Evolutionary conservation across 2,888 invertebrate genomes (phyloP).

Genomic region (Galerucella calmariensis): DNA sequence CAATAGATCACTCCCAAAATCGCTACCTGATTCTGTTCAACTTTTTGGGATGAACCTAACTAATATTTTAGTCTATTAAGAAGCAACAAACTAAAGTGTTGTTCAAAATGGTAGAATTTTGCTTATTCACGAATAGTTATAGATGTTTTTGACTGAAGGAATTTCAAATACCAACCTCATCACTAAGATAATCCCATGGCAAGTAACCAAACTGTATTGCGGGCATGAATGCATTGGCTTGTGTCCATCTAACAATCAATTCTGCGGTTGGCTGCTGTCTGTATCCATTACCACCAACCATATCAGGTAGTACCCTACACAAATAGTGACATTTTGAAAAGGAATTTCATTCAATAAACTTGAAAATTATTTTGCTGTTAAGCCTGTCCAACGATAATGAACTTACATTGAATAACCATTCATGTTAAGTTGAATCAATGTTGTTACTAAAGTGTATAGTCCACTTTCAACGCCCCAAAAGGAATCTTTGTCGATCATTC

Average conservation of each 20-base stretch:
- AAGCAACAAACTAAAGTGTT: no score
- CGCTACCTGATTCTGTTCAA: no score
- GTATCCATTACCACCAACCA: conserved; percentile 74
- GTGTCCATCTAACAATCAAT: conserved; percentile 81
- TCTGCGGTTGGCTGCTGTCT: conserved; percentile 67
- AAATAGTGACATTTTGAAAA: not conserved
- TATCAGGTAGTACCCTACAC: conserved; percentile 77
- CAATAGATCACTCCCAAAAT: no score
- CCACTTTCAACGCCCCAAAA: conserved; percentile 78
- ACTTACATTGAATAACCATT: conserved; percentile 64
- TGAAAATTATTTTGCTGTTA: no score
- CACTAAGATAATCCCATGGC: conserved; percentile 78
- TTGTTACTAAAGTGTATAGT: conserved; percentile 77
- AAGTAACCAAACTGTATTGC: conserved; percentile 81
- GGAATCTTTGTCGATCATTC: conserved; percentile 84
- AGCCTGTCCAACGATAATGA: not conserved
- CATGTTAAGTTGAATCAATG: conserved; percentile 71
- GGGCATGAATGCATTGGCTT: conserved; percentile 82
- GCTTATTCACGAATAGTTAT: no score
- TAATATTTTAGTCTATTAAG: no score
- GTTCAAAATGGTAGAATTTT: no score
- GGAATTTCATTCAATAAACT: no score
- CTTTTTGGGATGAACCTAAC: no score
- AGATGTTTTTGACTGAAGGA: not conserved
- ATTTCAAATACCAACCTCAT: conserved; percentile 42